A percentile compares a stretch with the other conserved stretches of the same genome.
phyloP scores from a whole-genome alignment of 2,797 vertebrate species.

The Microcaecilia unicolor region DNA sequence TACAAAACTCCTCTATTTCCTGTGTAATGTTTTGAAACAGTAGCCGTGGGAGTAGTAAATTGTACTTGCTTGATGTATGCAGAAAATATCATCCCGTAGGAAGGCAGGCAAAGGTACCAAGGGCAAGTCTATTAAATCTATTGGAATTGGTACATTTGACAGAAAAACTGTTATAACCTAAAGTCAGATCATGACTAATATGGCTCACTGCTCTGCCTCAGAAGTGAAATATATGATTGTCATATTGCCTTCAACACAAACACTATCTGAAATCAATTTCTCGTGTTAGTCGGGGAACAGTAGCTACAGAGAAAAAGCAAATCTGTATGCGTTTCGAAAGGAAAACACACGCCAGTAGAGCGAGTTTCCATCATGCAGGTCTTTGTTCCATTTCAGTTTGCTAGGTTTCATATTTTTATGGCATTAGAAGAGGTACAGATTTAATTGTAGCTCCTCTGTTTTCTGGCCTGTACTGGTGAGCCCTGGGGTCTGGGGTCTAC shows the following conservation, averaged over 20 bases:
- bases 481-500: too few species aligned
- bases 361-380: too few species aligned
- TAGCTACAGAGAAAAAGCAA: background rate
- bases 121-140: conserved; percentile 47
- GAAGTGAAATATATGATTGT: conserved; percentile 22
- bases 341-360: too few species aligned
- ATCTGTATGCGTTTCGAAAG: conserved; percentile 14
- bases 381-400: too few species aligned
- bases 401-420: too few species aligned
- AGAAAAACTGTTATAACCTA: conserved; percentile 33
- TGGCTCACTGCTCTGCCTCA: conserved; percentile 30
- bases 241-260: conserved; percentile 16
- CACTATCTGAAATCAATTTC: conserved; percentile 26
- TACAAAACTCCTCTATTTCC: conserved; percentile 2
- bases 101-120: conserved; percentile 25
- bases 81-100: conserved; percentile 28
- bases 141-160: conserved; percentile 46
- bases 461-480: too few species aligned
- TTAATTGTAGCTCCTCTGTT: too few species aligned
- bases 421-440: too few species aligned
- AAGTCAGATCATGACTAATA: conserved; percentile 31
- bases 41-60: conserved; percentile 3
- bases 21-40: background rate
- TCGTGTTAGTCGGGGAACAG: background rate
- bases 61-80: conserved; percentile 19